A percentile compares a stretch with the other conserved stretches of the same genome.
Evolutionary conservation across 2,888 invertebrate species (phyloP).

Genomic region (Prostheceraeus crozeri): DNA sequence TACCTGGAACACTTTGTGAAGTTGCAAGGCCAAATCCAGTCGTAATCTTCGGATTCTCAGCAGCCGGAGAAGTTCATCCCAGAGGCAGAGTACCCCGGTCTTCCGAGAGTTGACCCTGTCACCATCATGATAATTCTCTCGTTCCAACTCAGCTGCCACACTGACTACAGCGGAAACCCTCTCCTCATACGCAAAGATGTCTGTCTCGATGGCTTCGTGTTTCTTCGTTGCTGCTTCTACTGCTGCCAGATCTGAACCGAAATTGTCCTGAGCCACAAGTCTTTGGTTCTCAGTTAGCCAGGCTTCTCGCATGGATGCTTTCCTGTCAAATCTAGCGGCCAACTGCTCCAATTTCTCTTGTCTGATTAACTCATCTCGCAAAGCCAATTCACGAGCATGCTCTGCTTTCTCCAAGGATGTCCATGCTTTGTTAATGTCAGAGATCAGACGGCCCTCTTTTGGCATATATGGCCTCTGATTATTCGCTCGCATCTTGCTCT

Average conservation of each 20-base stretch:
- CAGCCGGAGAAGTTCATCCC: constrained; percentile 92
- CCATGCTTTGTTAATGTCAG: constrained; percentile 99
- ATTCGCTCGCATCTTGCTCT: constrained; percentile 96
- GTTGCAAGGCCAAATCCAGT: constrained; percentile 81
- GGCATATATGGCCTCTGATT: constrained; percentile 94
- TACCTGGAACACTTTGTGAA: constrained; percentile 70
- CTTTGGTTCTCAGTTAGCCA: constrained; percentile 99
- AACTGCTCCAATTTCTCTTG: constrained; percentile 95
- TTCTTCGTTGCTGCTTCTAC: constrained; percentile 99
- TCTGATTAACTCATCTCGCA: constrained; percentile 90
- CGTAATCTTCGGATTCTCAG: constrained; percentile 82
- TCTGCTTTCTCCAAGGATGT: constrained; percentile 93
- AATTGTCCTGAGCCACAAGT: constrained; percentile 89
- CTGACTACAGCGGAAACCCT: constrained; percentile 96
- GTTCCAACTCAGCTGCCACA: constrained; percentile 87
- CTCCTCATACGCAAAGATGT: constrained; percentile 98
- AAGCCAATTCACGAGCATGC: constrained; percentile 89
- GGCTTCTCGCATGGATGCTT: constrained; percentile 97
- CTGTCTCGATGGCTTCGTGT: constrained; percentile 99
- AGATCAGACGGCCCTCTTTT: constrained; percentile 92
- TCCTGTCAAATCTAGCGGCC: constrained; percentile 89
- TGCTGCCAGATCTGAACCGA: constrained; percentile 92
- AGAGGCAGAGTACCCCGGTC: constrained; percentile 90
- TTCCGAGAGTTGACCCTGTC: constrained; percentile 75
- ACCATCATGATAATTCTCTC: constrained; percentile 94